Base-by-base conservation (phyloP, 2,888 invertebrate genomes). In the Malthinus seriepunctatus region DNA sequence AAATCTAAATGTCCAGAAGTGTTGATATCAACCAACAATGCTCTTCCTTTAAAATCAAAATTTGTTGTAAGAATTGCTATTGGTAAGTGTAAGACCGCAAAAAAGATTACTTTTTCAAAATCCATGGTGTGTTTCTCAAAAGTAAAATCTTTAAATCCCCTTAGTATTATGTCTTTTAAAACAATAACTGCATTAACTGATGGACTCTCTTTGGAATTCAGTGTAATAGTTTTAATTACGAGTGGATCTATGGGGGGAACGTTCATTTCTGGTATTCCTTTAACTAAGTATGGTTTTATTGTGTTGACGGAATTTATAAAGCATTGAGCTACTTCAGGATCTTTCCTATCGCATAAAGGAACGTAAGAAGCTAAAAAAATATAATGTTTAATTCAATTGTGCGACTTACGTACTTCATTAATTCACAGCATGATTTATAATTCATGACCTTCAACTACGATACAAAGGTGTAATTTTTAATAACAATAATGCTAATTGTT, bases 211-310 rank as follows among this genome's bases (percentile, higher is more conserved):
- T n/a, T 8, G 1, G 39, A 42, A 23, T 14, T 23, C 23, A 42
- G n/a, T 9, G 60, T 61, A 10, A 74, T 62, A 69, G 72, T 51
- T 11, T 71, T 64, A 48, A 72, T 54, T 31, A 63, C 47, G 51
- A 74, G 62, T 32, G 76, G 75, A 8, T 77, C 75, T 11, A 77
- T 63, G 4, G 71, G 46, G 2, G 73, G 70, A 3, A 78, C 48
- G 38, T 67, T 69, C 62, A 78, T 60, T 54, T 73, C 73, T 7
- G 75, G 74, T 32, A 75, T 65, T 2, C 76, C 77, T 62, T 71
- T 71, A 35, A 66, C 65, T 15, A 76, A 57, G 51, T 62, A 66
- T 0, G 73, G 71, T 34, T 63, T 66, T 8, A 74, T 56, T 15
- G 58, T 55, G 47, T 72, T 65, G 6, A 73, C 65, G 8, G 73